Conservation (phyloP, 2,888 invertebrate species). For the Xestia ashworthii region DNA sequence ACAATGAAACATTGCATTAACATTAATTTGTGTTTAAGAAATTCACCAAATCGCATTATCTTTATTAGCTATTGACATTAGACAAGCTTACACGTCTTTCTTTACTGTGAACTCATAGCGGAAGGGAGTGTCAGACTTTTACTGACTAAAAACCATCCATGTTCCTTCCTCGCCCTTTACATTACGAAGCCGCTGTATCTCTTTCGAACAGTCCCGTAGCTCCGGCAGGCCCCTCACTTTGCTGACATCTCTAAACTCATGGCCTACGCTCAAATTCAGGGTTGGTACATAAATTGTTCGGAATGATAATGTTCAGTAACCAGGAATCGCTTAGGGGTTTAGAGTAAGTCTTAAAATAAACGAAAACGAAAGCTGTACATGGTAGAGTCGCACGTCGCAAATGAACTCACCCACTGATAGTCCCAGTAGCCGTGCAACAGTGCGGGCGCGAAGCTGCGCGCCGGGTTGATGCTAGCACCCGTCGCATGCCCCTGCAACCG, state of each 20-base stretch:
- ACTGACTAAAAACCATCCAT: too few relatives aligned
- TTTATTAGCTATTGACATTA: background rate
- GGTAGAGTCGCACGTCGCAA: background rate
- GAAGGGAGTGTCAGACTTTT: too few relatives aligned
- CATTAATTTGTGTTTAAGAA: too few relatives aligned
- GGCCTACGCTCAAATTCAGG: too few relatives aligned
- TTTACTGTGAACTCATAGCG: too few relatives aligned
- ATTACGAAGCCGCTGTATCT: too few relatives aligned
- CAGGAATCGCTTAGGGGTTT: background rate
- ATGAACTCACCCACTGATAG: conserved; percentile 92
- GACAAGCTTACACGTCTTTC: background rate
- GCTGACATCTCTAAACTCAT: background rate
- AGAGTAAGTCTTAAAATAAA: background rate
- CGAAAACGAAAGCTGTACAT: background rate
- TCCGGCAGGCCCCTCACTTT: too few relatives aligned
- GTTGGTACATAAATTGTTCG: background rate
- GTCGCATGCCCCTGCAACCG: conserved; percentile 91
- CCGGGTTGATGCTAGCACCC: conserved; percentile 93
- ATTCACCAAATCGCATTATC: background rate
- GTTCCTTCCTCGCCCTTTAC: too few relatives aligned
- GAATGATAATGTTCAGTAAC: background rate
- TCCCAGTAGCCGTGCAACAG: conserved; percentile 91
- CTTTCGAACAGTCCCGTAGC: too few relatives aligned
- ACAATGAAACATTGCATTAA: too few relatives aligned
- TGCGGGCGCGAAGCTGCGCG: conserved; percentile 93